Base-by-base conservation (phyloP, 1,140 invertebrate species). In the Aphaenogaster floridana region DNA sequence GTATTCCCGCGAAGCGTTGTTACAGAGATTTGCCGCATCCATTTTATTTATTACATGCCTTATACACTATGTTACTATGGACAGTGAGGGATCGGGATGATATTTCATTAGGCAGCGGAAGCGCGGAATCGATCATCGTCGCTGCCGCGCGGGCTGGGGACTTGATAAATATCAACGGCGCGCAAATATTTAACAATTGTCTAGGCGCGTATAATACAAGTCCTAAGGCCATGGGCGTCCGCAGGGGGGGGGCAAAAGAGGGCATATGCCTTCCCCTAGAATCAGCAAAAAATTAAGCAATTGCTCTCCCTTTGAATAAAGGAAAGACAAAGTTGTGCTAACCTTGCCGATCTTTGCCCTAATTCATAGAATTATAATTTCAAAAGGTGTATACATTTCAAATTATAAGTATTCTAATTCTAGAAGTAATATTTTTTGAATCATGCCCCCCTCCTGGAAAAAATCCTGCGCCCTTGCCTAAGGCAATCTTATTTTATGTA, bases 1-100 rank as follows among this genome's bases (percentile, higher is more conserved):
- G 78, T 71, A 81, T 42, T 57, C 17, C 28, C 59, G 64, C 39
- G 39, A 28, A 74, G 54, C 28, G 13, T 42, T 63, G 54, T 84
- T 76, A 84, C 69, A 74, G 69, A 74, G 80, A 83, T 83, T 84
- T 61, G 80, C 54, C 69, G 80, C 80, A 76, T 84, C 69, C 80
- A 84, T 84, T 84, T 76, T 84, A 84, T 76, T 84, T 84, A 84
- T 84, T 84, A 84, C 80, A 76, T 84, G 54, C 69, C n/a, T 84
- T 84, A 76, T 84, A 74, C 80, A 61, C 69, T 21, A 4, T 71
- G 68, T 76, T 84, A 83, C 42, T 72, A 61, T 74, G 54, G 80
- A 83, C 80, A 76, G 80, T 76, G 80, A 84, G 13, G 80, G 80
- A 84, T 74, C 69, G 69, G 42, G 8, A 42, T 84, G 69, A 76